Evolutionary conservation across 2,113 vertebrate genomes (phyloP).

Genomic region (Misgurnus anguillicaudatus): DNA sequence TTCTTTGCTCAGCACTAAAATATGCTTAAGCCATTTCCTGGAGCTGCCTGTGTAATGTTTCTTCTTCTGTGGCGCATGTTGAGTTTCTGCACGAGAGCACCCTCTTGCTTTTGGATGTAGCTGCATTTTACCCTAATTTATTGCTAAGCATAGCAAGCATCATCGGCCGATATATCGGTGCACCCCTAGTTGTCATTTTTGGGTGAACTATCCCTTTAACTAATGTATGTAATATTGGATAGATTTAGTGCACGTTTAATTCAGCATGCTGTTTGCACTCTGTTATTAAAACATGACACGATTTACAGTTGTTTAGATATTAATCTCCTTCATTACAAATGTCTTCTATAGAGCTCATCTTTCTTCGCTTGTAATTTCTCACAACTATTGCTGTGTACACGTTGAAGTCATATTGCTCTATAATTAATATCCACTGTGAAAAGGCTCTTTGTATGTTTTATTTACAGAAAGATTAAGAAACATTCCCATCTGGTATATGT

Average conservation of each 20-base stretch:
- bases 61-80: too few relatives aligned
- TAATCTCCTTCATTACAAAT: conserved; percentile 29
- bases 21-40: too few relatives aligned
- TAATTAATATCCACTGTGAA: neutral
- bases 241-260: conserved; percentile 9
- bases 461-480: conserved; percentile 12
- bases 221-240: conserved; percentile 15
- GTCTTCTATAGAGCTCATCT: neutral
- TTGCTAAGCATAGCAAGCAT: too few relatives aligned
- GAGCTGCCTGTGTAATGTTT: too few relatives aligned
- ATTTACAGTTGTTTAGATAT: neutral
- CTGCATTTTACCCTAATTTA: too few relatives aligned
- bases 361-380: neutral
- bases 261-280: neutral
- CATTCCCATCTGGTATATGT: conserved; percentile 12
- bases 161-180: too few relatives aligned
- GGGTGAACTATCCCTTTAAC: neutral
- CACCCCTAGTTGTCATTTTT: too few relatives aligned
- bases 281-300: conserved; percentile 16
- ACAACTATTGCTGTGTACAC: neutral
- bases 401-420: neutral
- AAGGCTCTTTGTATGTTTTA: neutral
- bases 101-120: too few relatives aligned
- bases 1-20: too few relatives aligned
- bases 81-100: too few relatives aligned